Evolutionary conservation across 2,888 invertebrate species (phyloP), one percentile per base, ranked within the genome.

Genomic region (Chymomyza procnemis): DNA sequence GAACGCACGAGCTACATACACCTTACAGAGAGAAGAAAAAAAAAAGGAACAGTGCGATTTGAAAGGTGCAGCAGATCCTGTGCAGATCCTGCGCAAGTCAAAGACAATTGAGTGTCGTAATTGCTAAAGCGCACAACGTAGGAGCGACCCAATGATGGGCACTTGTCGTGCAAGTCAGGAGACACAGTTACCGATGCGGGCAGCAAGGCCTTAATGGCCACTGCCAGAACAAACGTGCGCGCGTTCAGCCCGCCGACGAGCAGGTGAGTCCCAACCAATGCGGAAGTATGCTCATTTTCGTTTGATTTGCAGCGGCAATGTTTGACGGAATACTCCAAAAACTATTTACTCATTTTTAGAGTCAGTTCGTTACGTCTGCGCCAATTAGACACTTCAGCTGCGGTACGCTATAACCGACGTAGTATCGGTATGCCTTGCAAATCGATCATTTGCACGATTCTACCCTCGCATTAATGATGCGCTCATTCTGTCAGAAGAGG

Each of bases 261-360:
- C 84, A 85, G 84, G 88, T 84, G 84, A 88, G 81, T 86, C 84
- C 72, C 30, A 34, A 22, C 69, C 30, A 55, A 64, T 69, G 72
- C 88, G 88, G 86, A 88, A 88, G 86, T 84, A 84, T 79, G 88
- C 86, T 63, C 74, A 81, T 74, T 64, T 74, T 76, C 66, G 62
- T 74, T 78, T 78, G 79, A 87, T 81, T 79, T 75, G 71, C 74
- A 22, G 54, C 54, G 77, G 56, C n/a, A 59, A 65, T 64, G 55
- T 41, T 41, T 66, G 50, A 48, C 22, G 58, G 62, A 71, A 63
- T 67, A 64, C 26, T 19, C 22, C 69, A 60, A 50, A 54, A 59
- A 58, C 50, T 22, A 56, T 62, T 52, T 71, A 60, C 62, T 50
- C 54, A 47, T 41, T 41, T 60, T 59, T 48, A 26, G 19, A 41